Base-by-base conservation (phyloP, 2,113 vertebrate genomes). In the Dipodomys spectabilis region DNA sequence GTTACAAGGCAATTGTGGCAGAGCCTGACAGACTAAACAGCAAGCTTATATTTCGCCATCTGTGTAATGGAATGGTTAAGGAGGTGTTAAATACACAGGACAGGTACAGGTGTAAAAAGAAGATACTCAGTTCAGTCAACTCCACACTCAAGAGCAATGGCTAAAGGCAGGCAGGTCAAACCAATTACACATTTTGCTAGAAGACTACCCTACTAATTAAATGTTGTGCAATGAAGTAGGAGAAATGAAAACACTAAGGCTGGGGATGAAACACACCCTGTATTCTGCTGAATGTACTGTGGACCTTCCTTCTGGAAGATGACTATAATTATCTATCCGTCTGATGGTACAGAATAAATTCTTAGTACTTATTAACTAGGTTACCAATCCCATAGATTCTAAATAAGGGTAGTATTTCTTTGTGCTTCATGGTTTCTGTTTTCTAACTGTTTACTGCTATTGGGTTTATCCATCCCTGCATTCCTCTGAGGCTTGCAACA, bases 151-250 rank as follows among this genome's bases (percentile, higher is more conserved):
- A 82, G 84, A 91, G 81, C 78, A 71, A 80, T 35, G 84, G 69
- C 64, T 91, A 81, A 82, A 90, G 74, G 90, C 32, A 57, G 72
- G 44, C 3, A 72, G 72, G 60, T 72, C 81, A 74, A 74, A 15
- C 7, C 96, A 93, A 95, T 90, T 57, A 94, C 7, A 95, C 32
- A 81, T 72, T 91, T 89, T 82, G 85, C 87, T 78, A 45, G 60
- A 73, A 94, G 81, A 82, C 62, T 15, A 27, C 35, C 85, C 73
- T 78, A 23, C 39, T 92, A 85, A 94, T 93, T 62, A 93, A 74
- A 72, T n/a, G 64, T 44, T 88, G 44, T 57, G 4, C 28, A 69
- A 94, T 15, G 65, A 93, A 64, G 81, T 8, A 35, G 53, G 11
- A 72, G 90, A 94, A 79, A 95, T 67, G 53, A 87, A 85, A 85